Conservation (phyloP, 2,888 invertebrate genomes). For the Melangyna quadrimaculata region DNA sequence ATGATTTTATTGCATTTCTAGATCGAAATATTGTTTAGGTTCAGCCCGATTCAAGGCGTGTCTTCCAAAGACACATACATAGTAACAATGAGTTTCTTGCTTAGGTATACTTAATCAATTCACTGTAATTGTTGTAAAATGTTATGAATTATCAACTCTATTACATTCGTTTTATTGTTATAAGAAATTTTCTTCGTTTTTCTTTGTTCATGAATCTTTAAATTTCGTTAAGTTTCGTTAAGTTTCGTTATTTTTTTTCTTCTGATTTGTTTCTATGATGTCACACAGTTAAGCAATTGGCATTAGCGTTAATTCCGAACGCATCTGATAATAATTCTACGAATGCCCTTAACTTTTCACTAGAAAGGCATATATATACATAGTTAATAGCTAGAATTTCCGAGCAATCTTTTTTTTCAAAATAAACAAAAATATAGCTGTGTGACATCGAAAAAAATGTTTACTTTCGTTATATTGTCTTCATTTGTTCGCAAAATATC, state of each 20-base stretch:
- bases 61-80: not conserved
- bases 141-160: slow-evolving; percentile 1
- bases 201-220: slow-evolving; percentile 32
- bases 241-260: slow-evolving; percentile 27
- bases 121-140: slow-evolving; percentile 51
- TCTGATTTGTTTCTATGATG: slow-evolving; percentile 20
- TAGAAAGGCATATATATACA: too few species aligned
- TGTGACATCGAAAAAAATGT: slow-evolving; percentile 31
- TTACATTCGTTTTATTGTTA: not conserved
- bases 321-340: not conserved
- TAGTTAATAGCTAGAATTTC: too few species aligned
- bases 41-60: slow-evolving; percentile 48
- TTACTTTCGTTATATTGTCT: slow-evolving; percentile 19
- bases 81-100: slow-evolving; percentile 45
- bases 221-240: slow-evolving; percentile 21
- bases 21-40: slow-evolving; percentile 45
- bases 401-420: too few species aligned
- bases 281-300: slow-evolving; percentile 27
- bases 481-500: slow-evolving; percentile 26
- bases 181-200: slow-evolving; percentile 4
- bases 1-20: slow-evolving; percentile 57
- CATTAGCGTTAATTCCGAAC: not conserved
- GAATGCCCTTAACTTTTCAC: too few species aligned
- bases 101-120: slow-evolving; percentile 60
- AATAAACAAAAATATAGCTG: not conserved